These are phyloP conservation scores for Ceraclea dissimilis DNA, from an alignment of 2,888 invertebrate species.

Conservation along the genomic window DNA sequence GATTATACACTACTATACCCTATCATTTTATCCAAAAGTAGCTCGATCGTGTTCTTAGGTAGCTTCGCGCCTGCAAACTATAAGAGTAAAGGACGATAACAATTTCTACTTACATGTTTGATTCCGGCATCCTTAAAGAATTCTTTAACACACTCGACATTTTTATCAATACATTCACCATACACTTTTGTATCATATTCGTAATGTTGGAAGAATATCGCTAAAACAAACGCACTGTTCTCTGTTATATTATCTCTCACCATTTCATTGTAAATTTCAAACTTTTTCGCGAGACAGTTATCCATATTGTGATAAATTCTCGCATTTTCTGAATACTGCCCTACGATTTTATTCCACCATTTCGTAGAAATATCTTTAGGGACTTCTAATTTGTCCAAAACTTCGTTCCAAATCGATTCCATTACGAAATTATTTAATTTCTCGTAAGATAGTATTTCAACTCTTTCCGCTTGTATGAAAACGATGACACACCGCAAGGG, in stretches of 20 bases:
- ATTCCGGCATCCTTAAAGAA: constrained; percentile 25
- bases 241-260: constrained; percentile 22
- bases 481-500: constrained; percentile 9
- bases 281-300: constrained; percentile 19
- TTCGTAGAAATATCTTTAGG: constrained; percentile 22
- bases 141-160: constrained; percentile 23
- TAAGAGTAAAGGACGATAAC: no score
- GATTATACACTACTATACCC: no score
- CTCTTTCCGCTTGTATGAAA: not conserved
- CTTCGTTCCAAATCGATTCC: constrained; percentile 23
- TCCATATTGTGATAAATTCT: constrained; percentile 25
- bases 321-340: constrained; percentile 19
- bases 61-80: no score
- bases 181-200: constrained; percentile 25
- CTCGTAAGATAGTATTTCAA: not conserved
- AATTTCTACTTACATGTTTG: constrained; percentile 18
- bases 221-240: constrained; percentile 21
- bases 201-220: constrained; percentile 25
- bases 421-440: constrained; percentile 9
- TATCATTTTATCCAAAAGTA: no score
- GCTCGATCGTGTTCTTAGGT: no score
- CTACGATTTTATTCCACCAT: constrained; percentile 23
- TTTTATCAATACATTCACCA: constrained; percentile 24
- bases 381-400: constrained; percentile 19
- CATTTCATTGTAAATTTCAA: constrained; percentile 21